phyloP scores from a whole-genome alignment of 2,113 vertebrate species.

The Atractosteus spatula region DNA sequence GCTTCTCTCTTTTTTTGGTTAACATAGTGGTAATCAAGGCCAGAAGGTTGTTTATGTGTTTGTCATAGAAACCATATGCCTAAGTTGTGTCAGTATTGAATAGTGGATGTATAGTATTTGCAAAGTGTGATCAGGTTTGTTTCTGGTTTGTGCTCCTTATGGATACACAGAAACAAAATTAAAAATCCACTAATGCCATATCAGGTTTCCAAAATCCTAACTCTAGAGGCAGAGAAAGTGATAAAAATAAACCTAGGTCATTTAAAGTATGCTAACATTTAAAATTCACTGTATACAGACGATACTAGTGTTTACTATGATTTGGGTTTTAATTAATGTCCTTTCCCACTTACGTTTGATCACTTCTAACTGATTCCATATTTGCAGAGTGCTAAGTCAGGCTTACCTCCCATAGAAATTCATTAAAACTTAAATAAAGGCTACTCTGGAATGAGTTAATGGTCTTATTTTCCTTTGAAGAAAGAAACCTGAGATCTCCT shows the following conservation, averaged over 20 bases:
- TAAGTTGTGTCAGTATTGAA: background rate
- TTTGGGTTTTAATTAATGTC: background rate
- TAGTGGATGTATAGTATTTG: background rate
- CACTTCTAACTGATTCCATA: conserved; percentile 1
- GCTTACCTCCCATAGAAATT: conserved; percentile 3
- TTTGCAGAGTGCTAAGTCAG: conserved; percentile 5
- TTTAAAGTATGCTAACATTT: no score
- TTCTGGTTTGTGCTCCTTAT: no score
- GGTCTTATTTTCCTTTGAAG: conserved; percentile 8
- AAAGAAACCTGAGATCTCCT: background rate
- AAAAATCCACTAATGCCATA: no score
- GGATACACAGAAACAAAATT: no score
- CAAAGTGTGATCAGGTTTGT: no score
- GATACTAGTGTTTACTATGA: background rate
- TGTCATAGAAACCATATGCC: background rate
- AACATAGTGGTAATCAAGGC: background rate
- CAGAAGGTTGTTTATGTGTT: conserved; percentile 8
- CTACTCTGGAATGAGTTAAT: conserved; percentile 3
- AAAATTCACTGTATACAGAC: background rate
- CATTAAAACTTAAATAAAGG: conserved; percentile 12
- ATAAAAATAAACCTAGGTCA: background rate
- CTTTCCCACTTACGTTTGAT: conserved; percentile 4
- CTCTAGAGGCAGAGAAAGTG: background rate
- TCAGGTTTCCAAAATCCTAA: no score
- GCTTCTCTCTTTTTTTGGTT: conserved; percentile 6